Evolutionary conservation across 2,113 vertebrate species (phyloP).

Genomic region (Rhinogobius similis): DNA sequence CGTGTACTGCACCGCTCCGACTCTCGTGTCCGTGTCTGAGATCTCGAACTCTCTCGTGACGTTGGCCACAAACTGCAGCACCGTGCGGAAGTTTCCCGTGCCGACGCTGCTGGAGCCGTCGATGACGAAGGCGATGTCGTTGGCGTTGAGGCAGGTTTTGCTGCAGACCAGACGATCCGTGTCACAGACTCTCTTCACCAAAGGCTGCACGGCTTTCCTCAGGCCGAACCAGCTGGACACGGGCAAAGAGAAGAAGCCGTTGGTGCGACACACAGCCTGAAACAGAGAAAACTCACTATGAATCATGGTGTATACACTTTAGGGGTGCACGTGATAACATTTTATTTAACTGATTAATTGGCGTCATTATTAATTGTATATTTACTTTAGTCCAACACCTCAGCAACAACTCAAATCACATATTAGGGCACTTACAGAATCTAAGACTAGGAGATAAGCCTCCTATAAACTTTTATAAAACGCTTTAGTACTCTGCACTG

Average conservation of each 20-base stretch:
- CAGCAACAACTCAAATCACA: too few relatives aligned
- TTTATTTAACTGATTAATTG: too few relatives aligned
- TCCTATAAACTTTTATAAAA: too few relatives aligned
- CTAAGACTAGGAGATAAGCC: too few relatives aligned
- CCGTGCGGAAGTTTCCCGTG: slow-evolving; percentile 90
- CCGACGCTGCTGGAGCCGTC: slow-evolving; percentile 98
- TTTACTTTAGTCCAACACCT: too few relatives aligned
- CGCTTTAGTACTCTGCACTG: too few relatives aligned
- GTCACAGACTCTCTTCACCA: slow-evolving; percentile 92
- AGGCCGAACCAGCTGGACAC: slow-evolving; percentile 93
- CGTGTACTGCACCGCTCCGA: slow-evolving; percentile 95
- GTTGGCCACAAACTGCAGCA: slow-evolving; percentile 96
- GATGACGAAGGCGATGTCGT: slow-evolving; percentile 93
- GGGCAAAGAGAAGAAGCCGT: slow-evolving; percentile 85
- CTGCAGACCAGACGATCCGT: slow-evolving; percentile 88
- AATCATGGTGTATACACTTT: background rate
- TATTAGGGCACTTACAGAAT: too few relatives aligned
- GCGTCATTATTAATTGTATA: too few relatives aligned
- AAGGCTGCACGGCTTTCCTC: slow-evolving; percentile 84
- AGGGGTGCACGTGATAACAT: too few relatives aligned
- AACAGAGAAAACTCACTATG: background rate
- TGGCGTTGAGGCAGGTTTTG: slow-evolving; percentile 96
- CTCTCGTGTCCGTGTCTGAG: slow-evolving; percentile 91
- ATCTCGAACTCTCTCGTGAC: slow-evolving; percentile 94
- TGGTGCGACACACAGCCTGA: slow-evolving; percentile 94